These are phyloP conservation scores for Pangasianodon hypophthalmus DNA, from an alignment of 2,113 vertebrate genomes.

Conservation along the genomic window DNA sequence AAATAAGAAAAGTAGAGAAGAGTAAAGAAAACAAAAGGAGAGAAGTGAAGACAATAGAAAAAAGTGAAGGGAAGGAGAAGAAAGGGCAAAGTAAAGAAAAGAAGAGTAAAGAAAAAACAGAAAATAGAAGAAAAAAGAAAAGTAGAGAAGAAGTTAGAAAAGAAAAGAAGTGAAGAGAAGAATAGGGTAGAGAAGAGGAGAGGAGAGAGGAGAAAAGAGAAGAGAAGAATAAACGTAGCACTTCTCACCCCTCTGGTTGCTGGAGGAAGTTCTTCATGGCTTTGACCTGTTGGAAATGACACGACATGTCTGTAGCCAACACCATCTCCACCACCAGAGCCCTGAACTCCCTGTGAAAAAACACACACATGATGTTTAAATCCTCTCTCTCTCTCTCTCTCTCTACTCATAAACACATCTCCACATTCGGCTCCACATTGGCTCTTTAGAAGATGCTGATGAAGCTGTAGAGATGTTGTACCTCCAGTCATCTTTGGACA, in stretches of 20 bases:
- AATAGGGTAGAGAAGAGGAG: not conserved
- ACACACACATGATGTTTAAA: not conserved
- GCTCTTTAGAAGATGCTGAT: not conserved
- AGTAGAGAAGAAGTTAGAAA: not conserved
- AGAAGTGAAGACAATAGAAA: not conserved
- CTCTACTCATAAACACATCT: not conserved
- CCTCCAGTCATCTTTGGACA: conserved; percentile 99
- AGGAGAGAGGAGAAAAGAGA: not conserved
- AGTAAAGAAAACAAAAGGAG: not conserved
- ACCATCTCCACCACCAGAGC: conserved; percentile 97
- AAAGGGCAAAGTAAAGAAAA: not conserved
- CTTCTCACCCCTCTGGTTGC: conserved; percentile 92
- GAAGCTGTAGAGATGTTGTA: conserved; percentile 58
- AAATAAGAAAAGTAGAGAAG: not conserved
- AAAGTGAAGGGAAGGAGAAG: not conserved
- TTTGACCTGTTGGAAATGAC: conserved; percentile 98
- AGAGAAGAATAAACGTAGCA: not conserved
- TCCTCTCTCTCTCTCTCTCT: not conserved
- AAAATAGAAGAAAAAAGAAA: not conserved
- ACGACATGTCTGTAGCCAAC: conserved; percentile 97
- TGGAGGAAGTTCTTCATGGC: conserved; percentile 95
- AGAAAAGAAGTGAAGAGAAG: not conserved
- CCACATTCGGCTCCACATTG: not conserved
- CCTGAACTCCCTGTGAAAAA: conserved; percentile 85
- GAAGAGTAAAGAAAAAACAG: not conserved